A percentile compares a stretch with the other conserved stretches of the same genome.
Evolutionary conservation across 2,797 vertebrate genomes (phyloP).

Genomic region (Lindbergichthys nudifrons): DNA sequence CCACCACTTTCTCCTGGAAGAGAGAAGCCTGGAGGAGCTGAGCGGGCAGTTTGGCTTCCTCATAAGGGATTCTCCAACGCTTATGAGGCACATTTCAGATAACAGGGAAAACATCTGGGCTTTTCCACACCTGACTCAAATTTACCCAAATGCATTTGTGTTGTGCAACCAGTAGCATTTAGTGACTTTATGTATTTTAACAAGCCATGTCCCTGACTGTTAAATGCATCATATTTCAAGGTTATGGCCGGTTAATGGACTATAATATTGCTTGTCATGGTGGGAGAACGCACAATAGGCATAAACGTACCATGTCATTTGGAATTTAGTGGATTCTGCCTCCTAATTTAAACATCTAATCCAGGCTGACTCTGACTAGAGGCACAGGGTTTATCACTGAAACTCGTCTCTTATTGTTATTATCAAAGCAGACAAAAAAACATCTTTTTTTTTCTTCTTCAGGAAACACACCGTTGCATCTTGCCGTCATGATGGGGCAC

Average conservation of each 20-base stretch:
- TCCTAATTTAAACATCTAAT: conserved; percentile 37
- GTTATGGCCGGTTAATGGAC: conserved; percentile 29
- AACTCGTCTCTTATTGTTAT: conserved; percentile 16
- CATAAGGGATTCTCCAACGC: conserved; percentile 48
- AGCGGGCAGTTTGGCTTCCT: conserved; percentile 47
- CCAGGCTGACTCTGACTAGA: conserved; percentile 21
- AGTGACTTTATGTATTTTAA: conserved; percentile 21
- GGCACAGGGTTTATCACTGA: conserved; percentile 10
- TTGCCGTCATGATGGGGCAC: conserved; percentile 98
- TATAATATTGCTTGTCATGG: conserved; percentile 33
- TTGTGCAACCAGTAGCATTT: not conserved
- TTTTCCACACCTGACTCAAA: conserved; percentile 24
- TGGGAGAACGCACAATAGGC: conserved; percentile 27
- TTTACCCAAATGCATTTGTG: conserved; percentile 15
- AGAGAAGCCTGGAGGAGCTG: conserved; percentile 47
- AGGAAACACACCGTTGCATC: conserved; percentile 99
- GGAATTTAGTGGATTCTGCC: conserved; percentile 30
- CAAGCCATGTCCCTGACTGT: conserved; percentile 7
- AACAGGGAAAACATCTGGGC: conserved; percentile 22
- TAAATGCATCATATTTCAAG: conserved; percentile 12
- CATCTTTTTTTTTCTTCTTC: conserved; percentile 16
- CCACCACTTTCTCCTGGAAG: conserved; percentile 19
- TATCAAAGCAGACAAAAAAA: conserved; percentile 27
- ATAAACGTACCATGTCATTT: conserved; percentile 30
- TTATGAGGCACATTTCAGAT: conserved; percentile 56